Conservation (phyloP, 2,113 vertebrate species). For the Rousettus leschenaultii region DNA sequence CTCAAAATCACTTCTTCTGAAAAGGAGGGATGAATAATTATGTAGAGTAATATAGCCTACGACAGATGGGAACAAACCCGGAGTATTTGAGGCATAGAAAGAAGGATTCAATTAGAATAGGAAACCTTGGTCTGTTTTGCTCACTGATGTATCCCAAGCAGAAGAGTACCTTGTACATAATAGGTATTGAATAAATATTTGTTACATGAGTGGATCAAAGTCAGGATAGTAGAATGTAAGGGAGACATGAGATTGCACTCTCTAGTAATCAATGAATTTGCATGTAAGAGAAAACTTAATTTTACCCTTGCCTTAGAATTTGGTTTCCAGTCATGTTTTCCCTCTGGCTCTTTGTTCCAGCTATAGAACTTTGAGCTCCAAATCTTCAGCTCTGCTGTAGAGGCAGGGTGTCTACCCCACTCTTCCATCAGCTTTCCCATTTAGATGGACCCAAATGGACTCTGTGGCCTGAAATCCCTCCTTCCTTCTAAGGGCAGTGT, state of each 20-base stretch:
- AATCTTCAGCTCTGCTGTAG: neutral
- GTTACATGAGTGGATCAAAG: neutral
- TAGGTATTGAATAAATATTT: neutral
- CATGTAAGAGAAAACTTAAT: neutral
- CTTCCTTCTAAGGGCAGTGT: neutral
- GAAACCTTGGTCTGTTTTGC: neutral
- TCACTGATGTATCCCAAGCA: neutral
- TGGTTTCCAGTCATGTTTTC: neutral
- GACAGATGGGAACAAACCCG: neutral
- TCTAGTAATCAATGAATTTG: neutral
- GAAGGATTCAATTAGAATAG: neutral
- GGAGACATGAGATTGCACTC: neutral
- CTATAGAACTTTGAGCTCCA: neutral
- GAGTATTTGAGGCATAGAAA: neutral
- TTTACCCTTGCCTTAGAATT: neutral
- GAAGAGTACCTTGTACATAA: neutral
- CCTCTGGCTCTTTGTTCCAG: neutral
- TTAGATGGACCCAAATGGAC: neutral
- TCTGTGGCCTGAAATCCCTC: neutral
- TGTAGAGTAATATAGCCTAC: neutral
- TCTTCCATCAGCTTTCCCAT: neutral
- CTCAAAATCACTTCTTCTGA: neutral
- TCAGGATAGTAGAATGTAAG: neutral
- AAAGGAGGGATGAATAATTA: neutral
- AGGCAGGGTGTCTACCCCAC: neutral